Evolutionary conservation across 2,888 invertebrate genomes (phyloP).

Genomic region (Thymelicus lineola): DNA sequence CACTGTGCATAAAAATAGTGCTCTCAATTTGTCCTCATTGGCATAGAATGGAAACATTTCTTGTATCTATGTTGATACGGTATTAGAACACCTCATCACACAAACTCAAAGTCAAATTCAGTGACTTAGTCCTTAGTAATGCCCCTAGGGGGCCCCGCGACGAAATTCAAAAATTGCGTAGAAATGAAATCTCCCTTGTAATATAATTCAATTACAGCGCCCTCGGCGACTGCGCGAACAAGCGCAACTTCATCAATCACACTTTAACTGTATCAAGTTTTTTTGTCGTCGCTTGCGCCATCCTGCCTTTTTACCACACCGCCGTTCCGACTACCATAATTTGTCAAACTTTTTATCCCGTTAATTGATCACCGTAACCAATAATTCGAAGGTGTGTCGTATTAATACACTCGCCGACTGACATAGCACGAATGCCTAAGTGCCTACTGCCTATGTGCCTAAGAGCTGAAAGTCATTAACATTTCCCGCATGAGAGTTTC

Average conservation of each 20-base stretch:
- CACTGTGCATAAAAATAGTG: too few species aligned
- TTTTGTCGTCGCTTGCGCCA: slow-evolving; percentile 58
- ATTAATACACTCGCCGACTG: slow-evolving; percentile 67
- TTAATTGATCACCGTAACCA: slow-evolving; percentile 64
- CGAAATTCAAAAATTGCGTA: slow-evolving; percentile 54
- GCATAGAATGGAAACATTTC: too few species aligned
- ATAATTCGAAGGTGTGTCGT: slow-evolving; percentile 47
- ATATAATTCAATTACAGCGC: slow-evolving; percentile 77
- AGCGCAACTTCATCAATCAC: slow-evolving; percentile 74
- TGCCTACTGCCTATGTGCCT: slow-evolving; percentile 72
- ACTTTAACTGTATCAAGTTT: slow-evolving; percentile 81
- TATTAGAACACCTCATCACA: too few species aligned
- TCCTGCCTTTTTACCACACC: slow-evolving; percentile 62
- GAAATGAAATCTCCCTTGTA: slow-evolving; percentile 59
- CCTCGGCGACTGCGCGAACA: slow-evolving; percentile 66
- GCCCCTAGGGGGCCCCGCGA: slow-evolving; percentile 12
- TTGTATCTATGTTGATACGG: too few species aligned
- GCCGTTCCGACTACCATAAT: slow-evolving; percentile 66
- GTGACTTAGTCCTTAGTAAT: not conserved
- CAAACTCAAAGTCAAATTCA: not conserved
- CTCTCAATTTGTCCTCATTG: too few species aligned
- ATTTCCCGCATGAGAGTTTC: slow-evolving; percentile 76
- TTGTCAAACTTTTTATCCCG: slow-evolving; percentile 76
- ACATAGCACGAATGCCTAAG: slow-evolving; percentile 61
- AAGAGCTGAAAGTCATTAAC: slow-evolving; percentile 79